phyloP scores from a whole-genome alignment of 2,888 invertebrate species.

The Diarsia dahlii region DNA sequence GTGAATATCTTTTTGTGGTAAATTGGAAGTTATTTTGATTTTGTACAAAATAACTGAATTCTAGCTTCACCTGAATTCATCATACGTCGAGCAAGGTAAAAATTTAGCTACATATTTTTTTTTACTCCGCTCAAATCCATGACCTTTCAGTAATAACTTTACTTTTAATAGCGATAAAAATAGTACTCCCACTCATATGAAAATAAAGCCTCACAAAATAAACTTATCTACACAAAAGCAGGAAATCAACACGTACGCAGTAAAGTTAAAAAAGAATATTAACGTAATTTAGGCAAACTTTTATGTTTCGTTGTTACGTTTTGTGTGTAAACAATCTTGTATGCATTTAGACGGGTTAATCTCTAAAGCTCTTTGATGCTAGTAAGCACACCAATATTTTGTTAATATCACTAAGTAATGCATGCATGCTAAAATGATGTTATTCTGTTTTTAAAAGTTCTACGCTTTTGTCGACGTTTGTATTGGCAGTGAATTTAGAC shows the following conservation, averaged over 20 bases:
- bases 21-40: background rate
- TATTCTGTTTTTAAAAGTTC: background rate
- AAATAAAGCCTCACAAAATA: background rate
- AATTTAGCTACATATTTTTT: background rate
- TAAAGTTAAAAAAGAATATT: background rate
- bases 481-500: background rate
- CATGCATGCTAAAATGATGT: background rate
- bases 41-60: background rate
- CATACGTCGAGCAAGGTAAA: background rate
- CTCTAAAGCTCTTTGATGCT: slow-evolving; percentile 19
- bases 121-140: background rate
- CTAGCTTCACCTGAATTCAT: background rate
- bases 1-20: slow-evolving; percentile 3
- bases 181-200: background rate
- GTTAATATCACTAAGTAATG: slow-evolving; percentile 26
- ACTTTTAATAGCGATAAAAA: background rate
- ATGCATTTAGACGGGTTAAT: slow-evolving; percentile 19
- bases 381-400: slow-evolving; percentile 28
- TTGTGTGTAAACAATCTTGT: slow-evolving; percentile 9
- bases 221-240: background rate
- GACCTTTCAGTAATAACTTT: background rate
- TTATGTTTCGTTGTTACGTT: background rate
- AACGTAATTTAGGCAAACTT: background rate
- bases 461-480: background rate
- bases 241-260: slow-evolving; percentile 4